These are phyloP conservation scores for Siphamia tubifer DNA, from an alignment of 2,113 vertebrate genomes.

Conservation along the genomic window DNA sequence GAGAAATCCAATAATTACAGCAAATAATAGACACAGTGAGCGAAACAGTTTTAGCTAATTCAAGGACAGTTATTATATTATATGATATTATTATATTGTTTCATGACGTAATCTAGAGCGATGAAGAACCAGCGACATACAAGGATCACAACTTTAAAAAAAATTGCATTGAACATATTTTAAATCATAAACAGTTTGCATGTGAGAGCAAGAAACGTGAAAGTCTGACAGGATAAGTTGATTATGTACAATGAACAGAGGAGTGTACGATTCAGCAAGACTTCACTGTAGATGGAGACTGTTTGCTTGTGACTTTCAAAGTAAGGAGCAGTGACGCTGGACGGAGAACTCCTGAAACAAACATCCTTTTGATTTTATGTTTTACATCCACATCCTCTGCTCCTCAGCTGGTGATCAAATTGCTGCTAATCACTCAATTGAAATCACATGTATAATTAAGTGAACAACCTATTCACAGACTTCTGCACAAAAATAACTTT, in stretches of 20 bases:
- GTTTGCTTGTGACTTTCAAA: constrained; percentile 73
- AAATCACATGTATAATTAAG: constrained; percentile 78
- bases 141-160: not conserved
- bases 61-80: too few species aligned
- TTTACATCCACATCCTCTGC: constrained; percentile 57
- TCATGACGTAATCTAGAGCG: too few species aligned
- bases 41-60: too few species aligned
- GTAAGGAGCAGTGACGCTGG: constrained; percentile 38
- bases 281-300: constrained; percentile 10
- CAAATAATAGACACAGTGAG: too few species aligned
- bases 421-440: constrained; percentile 78
- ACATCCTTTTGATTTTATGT: constrained; percentile 71
- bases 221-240: constrained; percentile 39
- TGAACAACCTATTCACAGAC: constrained; percentile 60
- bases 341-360: constrained; percentile 56
- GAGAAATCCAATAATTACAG: too few species aligned
- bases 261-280: constrained; percentile 5
- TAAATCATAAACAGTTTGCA: not conserved
- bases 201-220: constrained; percentile 41
- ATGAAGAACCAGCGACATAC: too few species aligned
- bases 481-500: constrained; percentile 54
- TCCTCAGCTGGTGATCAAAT: constrained; percentile 76
- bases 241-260: constrained; percentile 35
- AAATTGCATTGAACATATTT: not conserved
- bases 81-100: too few species aligned